Evolutionary conservation across 2,797 vertebrate species (phyloP).

Genomic region (Parauchenoglanis punctatus): DNA sequence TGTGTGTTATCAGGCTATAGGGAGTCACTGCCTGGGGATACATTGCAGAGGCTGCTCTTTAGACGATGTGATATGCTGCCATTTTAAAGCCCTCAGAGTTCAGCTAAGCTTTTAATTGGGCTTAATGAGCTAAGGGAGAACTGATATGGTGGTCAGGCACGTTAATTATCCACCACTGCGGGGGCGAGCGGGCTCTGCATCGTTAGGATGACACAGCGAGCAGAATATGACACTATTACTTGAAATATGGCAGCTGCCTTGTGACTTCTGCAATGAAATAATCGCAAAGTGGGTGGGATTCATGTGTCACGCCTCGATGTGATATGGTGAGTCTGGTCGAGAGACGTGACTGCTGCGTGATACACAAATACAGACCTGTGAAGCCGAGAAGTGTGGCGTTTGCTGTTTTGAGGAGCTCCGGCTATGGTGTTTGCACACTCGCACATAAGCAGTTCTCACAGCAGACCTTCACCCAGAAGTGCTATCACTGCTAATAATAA

Average conservation of each 20-base stretch:
- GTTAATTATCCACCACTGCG: constrained; percentile 26
- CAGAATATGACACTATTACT: neutral
- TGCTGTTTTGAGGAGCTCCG: neutral
- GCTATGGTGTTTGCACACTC: neutral
- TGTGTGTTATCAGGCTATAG: constrained; percentile 27
- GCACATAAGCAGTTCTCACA: constrained; percentile 3
- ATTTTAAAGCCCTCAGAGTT: constrained; percentile 49
- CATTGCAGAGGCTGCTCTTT: constrained; percentile 43
- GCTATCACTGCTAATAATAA: constrained; percentile 9
- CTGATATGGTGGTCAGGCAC: constrained; percentile 36
- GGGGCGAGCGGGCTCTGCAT: neutral
- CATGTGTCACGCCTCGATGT: neutral
- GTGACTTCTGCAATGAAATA: neutral
- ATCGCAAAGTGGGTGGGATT: neutral
- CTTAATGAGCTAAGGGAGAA: constrained; percentile 32
- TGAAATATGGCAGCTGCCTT: constrained; percentile 5
- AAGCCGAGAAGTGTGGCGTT: neutral
- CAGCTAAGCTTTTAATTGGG: constrained; percentile 46
- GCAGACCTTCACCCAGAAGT: neutral
- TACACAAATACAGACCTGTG: constrained; percentile 1
- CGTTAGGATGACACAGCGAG: neutral
- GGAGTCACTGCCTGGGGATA: constrained; percentile 12
- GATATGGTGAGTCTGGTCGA: neutral
- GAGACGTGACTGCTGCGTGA: neutral
- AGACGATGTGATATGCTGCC: constrained; percentile 49